These are phyloP conservation scores for Eupeodes luniger DNA, from an alignment of 2,888 invertebrate species.

Conservation along the genomic window DNA sequence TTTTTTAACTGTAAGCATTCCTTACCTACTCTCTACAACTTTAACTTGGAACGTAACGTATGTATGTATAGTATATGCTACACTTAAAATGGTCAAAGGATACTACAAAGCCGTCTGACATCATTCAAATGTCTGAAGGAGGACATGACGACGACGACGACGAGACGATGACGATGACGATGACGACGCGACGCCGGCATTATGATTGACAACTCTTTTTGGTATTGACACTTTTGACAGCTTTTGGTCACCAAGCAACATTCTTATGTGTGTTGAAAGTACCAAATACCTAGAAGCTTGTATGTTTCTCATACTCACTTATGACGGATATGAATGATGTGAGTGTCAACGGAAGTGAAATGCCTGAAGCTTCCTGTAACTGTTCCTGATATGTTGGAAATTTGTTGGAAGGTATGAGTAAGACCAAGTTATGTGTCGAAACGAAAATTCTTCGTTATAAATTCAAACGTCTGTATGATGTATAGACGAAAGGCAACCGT, in stretches of 20 bases:
- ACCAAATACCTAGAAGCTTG: not conserved
- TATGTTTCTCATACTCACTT: not conserved
- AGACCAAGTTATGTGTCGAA: not conserved
- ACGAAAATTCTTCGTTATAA: not conserved
- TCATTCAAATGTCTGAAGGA: constrained; percentile 39
- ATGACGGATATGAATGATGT: constrained; percentile 7
- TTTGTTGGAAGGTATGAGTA: not conserved
- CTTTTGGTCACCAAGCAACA: constrained; percentile 53
- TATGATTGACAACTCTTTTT: constrained; percentile 64
- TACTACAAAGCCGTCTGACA: constrained; percentile 34
- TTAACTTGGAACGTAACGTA: not conserved
- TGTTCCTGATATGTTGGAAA: not conserved
- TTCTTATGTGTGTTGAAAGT: not conserved
- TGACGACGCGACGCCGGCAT: not conserved
- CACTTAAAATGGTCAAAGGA: constrained; percentile 42
- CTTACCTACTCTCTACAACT: not conserved
- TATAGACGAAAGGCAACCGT: constrained; percentile 16
- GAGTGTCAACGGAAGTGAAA: constrained; percentile 17
- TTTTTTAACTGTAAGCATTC: not conserved
- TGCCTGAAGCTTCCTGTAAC: constrained; percentile 14
- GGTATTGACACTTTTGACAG: constrained; percentile 70
- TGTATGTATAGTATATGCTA: not conserved
- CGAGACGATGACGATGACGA: not conserved
- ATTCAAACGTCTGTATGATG: constrained; percentile 29
- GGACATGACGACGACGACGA: not conserved